Evolutionary conservation across 2,113 vertebrate genomes (phyloP), one percentile per base, ranked within the genome.

Genomic region (Eretmochelys imbricata): DNA sequence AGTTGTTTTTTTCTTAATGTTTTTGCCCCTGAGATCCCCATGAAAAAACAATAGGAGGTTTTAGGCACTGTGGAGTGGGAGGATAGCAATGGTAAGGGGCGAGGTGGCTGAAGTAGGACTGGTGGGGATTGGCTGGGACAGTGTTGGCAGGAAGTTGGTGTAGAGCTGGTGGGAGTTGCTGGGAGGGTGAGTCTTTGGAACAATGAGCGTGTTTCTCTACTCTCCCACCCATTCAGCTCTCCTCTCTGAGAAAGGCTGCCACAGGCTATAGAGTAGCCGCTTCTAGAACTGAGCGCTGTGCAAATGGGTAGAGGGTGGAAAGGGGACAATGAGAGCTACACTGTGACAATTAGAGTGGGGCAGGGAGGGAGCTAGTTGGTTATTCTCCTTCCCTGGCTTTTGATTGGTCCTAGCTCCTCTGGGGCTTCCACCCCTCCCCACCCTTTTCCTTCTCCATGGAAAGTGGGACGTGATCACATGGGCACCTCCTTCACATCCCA

Each of bases 361-460:
- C 10, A 46, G 46, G 19, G 62, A 2, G 19, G 46, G 46, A 72
- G 2, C 72, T 82, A 62, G 29, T 27, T 72, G 53, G 9, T 3
- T 72, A 1, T 19, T 69, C 22, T 49, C 10, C 0, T 0, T 35
- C 46, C 13, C 31, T 16, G 20, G 5, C 22, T 84, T 11, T 69
- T 75, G 49, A 54, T 35, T 3, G 11, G 5, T n/a, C 50, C 1
- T 31, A 0, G 0, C 81, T 75, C 42, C 1, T 0, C 29, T 24
- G 5, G 4, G 3, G 80, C 1, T n/a, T 65, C 75, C 4, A 42
- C 42, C 42, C 42, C 75, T 78, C 49, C 31, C 55, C 17, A 4
- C 78, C 11, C 42, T 51, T 69, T 20, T 1, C 3, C 27, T 27
- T 78, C 51, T 10, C 14, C 0, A 0, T 46, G 2, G 49, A 0